phyloP scores from a whole-genome alignment of 2,113 vertebrate species.

The rat (Rattus norvegicus) region GRCr8 NC_086035.1:27814501-27815000 shows the following conservation, averaged over 20 bases:
- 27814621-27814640: background rate
- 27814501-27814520: background rate
- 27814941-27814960: background rate
- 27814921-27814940: background rate
- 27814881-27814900: background rate
- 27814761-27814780: background rate
- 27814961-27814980: background rate
- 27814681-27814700: accelerated
- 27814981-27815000: background rate
- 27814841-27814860: background rate
- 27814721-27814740: accelerated
- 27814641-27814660: background rate
- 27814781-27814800: background rate
- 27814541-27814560: background rate
- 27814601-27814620: background rate
- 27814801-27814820: background rate
- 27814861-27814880: background rate
- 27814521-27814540: background rate
- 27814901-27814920: background rate
- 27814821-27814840: background rate
- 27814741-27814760: background rate
- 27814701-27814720: no score
- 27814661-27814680: background rate
- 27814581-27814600: background rate
- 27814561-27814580: background rate